phyloP scores from a whole-genome alignment of 1,140 invertebrate genomes.

The Heterodera carotae region DNA sequence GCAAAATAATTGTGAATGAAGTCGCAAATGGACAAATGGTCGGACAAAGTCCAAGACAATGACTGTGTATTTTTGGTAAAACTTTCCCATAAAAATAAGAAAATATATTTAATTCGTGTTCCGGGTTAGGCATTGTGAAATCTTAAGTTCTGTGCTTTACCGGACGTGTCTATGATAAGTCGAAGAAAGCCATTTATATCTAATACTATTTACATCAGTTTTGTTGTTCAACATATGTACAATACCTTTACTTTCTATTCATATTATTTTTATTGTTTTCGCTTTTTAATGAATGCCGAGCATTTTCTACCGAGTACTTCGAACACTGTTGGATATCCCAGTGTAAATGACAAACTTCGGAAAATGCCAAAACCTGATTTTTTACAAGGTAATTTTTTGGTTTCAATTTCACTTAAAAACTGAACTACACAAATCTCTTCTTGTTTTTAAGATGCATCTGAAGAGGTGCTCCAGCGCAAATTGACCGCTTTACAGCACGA shows the following conservation, averaged over 20 bases:
- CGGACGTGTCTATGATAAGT: no score
- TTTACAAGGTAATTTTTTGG: no score
- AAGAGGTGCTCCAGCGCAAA: constrained; percentile 15
- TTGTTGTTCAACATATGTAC: neutral
- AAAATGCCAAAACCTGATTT: neutral
- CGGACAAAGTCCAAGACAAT: constrained; percentile 22
- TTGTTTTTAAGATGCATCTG: neutral
- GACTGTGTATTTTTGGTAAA: neutral
- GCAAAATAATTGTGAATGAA: constrained; percentile 41
- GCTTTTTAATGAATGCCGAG: neutral
- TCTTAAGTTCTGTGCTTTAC: no score
- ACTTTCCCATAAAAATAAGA: no score
- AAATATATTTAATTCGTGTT: no score
- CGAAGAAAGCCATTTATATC: neutral
- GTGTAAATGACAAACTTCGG: neutral
- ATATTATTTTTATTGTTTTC: neutral
- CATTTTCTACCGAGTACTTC: neutral
- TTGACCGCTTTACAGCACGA: constrained; percentile 11
- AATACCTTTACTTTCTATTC: neutral
- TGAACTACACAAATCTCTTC: no score
- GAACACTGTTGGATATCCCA: neutral
- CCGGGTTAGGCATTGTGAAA: no score
- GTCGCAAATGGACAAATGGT: constrained; percentile 20
- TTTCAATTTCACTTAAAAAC: no score
- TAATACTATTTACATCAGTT: neutral